These are phyloP conservation scores for Listrodromus nycthemerus DNA, from an alignment of 2,888 invertebrate species.

Conservation along the genomic window DNA sequence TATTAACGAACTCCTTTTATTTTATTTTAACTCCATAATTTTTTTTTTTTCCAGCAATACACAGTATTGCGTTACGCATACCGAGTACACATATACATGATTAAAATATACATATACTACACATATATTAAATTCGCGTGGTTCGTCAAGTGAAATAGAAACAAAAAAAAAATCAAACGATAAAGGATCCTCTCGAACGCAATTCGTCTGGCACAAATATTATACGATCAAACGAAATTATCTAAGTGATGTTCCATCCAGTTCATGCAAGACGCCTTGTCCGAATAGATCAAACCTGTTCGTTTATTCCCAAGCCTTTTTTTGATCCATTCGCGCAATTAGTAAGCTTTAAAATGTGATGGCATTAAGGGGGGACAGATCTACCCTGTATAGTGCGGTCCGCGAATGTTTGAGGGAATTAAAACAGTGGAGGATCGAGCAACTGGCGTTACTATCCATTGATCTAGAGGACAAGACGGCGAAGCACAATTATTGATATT, in stretches of 20 bases:
- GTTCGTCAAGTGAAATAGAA: slow-evolving; percentile 63
- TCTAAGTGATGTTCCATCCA: too few species aligned
- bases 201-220: slow-evolving; percentile 61
- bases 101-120: slow-evolving; percentile 67
- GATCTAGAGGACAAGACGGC: slow-evolving; percentile 61
- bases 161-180: slow-evolving; percentile 51
- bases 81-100: slow-evolving; percentile 66
- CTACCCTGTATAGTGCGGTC: neutral
- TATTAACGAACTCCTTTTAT: slow-evolving; percentile 59
- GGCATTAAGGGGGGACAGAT: slow-evolving; percentile 33
- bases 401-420: slow-evolving; percentile 35
- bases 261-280: too few species aligned
- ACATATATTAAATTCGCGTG: slow-evolving; percentile 71
- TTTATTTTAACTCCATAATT: neutral
- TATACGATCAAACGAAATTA: too few species aligned
- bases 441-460: slow-evolving; percentile 64
- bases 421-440: slow-evolving; percentile 56
- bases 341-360: slow-evolving; percentile 63
- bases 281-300: too few species aligned
- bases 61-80: slow-evolving; percentile 73
- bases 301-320: too few species aligned
- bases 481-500: slow-evolving; percentile 39
- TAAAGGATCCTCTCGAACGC: slow-evolving; percentile 61
- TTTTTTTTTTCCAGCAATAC: slow-evolving; percentile 71
- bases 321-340: too few species aligned